These are phyloP conservation scores for Andrena marginata DNA, from an alignment of 2,888 invertebrate genomes.

Conservation along the genomic window DNA sequence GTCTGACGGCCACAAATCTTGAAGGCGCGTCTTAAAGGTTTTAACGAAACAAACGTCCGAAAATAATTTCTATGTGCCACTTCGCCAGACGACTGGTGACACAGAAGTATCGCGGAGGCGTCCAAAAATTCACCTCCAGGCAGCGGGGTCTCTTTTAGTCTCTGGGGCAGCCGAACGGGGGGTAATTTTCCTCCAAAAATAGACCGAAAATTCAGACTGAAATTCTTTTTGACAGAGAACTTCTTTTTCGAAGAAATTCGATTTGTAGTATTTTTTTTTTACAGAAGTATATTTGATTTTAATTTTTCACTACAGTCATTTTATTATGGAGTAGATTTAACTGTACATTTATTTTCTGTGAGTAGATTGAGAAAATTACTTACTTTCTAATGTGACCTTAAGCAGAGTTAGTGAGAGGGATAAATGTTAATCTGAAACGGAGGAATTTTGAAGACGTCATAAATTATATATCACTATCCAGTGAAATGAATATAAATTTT, in stretches of 20 bases:
- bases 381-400: too few relatives aligned
- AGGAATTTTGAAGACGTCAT: background rate
- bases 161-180: background rate
- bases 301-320: too few relatives aligned
- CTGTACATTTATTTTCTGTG: too few relatives aligned
- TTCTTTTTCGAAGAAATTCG: background rate
- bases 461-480: background rate
- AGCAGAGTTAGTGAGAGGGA: background rate
- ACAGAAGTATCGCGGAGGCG: background rate
- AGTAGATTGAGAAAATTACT: too few relatives aligned
- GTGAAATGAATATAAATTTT: background rate
- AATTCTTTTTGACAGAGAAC: background rate
- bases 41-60: constrained; percentile 22
- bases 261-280: background rate
- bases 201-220: background rate
- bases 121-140: background rate
- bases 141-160: background rate
- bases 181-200: background rate
- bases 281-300: background rate
- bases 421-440: background rate
- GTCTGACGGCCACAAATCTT: constrained; percentile 52
- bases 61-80: constrained; percentile 30
- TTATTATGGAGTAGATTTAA: too few relatives aligned
- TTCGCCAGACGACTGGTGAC: constrained; percentile 22
- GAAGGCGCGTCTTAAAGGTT: constrained; percentile 20